These are phyloP conservation scores for Tenthredo distinguenda DNA, from an alignment of 2,888 invertebrate species.

Conservation along the genomic window DNA sequence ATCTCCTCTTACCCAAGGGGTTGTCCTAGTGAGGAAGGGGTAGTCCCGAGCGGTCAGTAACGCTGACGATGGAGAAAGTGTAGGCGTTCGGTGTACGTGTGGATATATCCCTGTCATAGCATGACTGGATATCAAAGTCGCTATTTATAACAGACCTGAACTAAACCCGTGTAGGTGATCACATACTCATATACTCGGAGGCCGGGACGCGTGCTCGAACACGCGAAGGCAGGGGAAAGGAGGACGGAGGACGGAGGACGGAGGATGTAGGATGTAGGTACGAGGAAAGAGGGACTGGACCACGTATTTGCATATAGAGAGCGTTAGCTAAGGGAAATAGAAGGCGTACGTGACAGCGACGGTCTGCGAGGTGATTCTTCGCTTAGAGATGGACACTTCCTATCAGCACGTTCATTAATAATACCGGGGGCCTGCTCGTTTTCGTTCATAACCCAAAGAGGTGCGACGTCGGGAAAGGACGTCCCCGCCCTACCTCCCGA, in stretches of 20 bases:
- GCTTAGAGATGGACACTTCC: conserved; percentile 73
- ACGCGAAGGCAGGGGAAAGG: conserved; percentile 56
- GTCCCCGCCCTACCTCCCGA: conserved; percentile 43
- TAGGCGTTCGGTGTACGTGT: conserved; percentile 10
- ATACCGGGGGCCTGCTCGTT: conserved; percentile 63
- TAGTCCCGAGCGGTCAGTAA: conserved; percentile 54
- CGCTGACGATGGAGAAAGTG: not conserved
- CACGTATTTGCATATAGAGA: conserved; percentile 77
- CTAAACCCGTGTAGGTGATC: not conserved
- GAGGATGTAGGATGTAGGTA: conserved; percentile 38
- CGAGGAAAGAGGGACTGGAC: conserved; percentile 48
- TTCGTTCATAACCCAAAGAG: conserved; percentile 59
- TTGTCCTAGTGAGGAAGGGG: conserved; percentile 63
- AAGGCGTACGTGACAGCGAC: conserved; percentile 76
- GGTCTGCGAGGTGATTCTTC: conserved; percentile 72
- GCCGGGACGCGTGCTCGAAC: conserved; percentile 48
- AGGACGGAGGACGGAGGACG: conserved; percentile 59
- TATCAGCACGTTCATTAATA: conserved; percentile 75
- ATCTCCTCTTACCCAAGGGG: conserved; percentile 59
- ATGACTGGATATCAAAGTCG: conserved; percentile 75
- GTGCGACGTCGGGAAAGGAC: conserved; percentile 61
- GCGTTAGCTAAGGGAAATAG: conserved; percentile 78
- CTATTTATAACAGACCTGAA: conserved; percentile 72
- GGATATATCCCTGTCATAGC: conserved; percentile 64
- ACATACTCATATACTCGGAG: not conserved